phyloP scores from a whole-genome alignment of 2,797 vertebrate genomes.

The Momotus momota region DNA sequence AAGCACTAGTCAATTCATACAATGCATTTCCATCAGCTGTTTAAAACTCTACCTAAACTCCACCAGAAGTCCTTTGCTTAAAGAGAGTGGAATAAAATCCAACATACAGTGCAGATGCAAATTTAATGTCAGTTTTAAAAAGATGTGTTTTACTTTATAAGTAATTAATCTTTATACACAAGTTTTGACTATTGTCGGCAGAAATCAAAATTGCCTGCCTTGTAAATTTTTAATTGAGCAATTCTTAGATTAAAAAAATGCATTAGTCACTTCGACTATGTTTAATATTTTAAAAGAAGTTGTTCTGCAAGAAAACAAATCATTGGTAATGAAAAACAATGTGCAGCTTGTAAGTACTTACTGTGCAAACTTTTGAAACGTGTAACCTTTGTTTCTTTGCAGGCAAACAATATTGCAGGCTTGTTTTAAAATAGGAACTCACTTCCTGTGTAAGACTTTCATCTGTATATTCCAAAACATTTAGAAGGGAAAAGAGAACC shows the following conservation, averaged over 20 bases:
- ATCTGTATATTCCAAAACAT: neutral
- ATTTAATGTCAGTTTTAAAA: conserved; percentile 82
- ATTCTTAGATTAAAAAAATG: conserved; percentile 85
- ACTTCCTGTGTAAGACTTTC: neutral
- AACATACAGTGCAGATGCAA: conserved; percentile 70
- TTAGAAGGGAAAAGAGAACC: neutral
- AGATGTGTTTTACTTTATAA: conserved; percentile 85
- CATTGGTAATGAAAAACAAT: conserved; percentile 72
- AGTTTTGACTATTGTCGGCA: conserved; percentile 87
- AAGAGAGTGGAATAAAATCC: conserved; percentile 39
- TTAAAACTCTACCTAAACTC: conserved; percentile 29
- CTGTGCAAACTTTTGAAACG: conserved; percentile 53
- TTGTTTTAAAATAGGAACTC: conserved; percentile 14
- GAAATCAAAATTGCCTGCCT: conserved; percentile 91
- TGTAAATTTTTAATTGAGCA: conserved; percentile 92
- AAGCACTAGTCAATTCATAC: neutral
- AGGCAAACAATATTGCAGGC: neutral
- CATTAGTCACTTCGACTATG: conserved; percentile 86
- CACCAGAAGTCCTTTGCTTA: conserved; percentile 35
- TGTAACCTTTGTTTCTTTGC: conserved; percentile 34
- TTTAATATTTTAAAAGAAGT: conserved; percentile 89
- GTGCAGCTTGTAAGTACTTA: conserved; percentile 65
- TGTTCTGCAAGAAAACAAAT: conserved; percentile 84
- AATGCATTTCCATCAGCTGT: conserved; percentile 8
- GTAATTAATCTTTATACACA: conserved; percentile 89